Evolutionary conservation across 2,797 vertebrate genomes (phyloP), one percentile per base, ranked within the genome.

Genomic region (Neostethus bicornis): DNA sequence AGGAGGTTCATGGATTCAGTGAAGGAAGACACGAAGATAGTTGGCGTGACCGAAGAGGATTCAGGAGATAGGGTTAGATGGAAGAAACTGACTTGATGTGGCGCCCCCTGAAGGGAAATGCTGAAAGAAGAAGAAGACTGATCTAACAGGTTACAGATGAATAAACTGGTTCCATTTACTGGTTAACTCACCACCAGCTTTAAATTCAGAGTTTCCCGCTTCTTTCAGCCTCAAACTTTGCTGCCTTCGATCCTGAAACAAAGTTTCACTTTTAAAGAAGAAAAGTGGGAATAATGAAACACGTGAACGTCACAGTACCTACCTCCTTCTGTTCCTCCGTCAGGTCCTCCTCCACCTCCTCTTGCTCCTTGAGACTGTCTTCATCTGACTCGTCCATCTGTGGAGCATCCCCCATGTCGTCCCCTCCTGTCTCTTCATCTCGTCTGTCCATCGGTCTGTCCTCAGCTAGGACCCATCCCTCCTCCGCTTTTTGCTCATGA

Each of bases 241-340:
- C 53, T 80, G 74, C 52, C 72, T 78, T 61, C 85, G 87, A 53
- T 65, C 84, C 90, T 92, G 60, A 56, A 79, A 84, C 35, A 56
- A 41, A 25, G 0, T 26, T 7, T 17, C 17, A 17, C 7, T 0
- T 13, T 32, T 13, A 32, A 12, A 32, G 4, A 2, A 32, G 4
- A 2, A 3, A 12, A 13, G 7, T 46, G 6, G 19, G 13, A 45
- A 56, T 56, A 0, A 5, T 1, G 4, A 1, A 20, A 26, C 17
- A 28, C 61, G 10, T 26, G 14, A 39, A 61, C 0, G 6, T 17
- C 20, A 32, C 41, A 23, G 2, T 0, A 5, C 7, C 90, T 89
- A 96, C 96, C 94, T 97, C 92, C 70, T 92, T 96, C 82, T 98
- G 95, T 67, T 95, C 94, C 26, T 95, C 92, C 0, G 93, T 92